Conservation (phyloP, 2,797 vertebrate genomes). For the Emydoidea blandingii region DNA sequence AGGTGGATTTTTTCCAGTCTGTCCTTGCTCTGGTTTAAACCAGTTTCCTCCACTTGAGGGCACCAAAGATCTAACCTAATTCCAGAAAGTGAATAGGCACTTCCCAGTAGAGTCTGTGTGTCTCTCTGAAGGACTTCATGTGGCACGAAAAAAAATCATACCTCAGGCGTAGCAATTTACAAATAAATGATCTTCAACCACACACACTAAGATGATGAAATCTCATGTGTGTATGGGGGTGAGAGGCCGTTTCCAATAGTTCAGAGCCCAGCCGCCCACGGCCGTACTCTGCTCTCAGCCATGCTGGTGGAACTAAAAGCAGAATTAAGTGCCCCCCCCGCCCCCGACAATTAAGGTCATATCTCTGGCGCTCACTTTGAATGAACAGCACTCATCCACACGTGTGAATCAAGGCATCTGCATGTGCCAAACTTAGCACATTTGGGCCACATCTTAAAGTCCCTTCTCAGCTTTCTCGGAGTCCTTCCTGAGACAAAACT, state of each 20-base stretch:
- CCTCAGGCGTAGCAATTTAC: neutral
- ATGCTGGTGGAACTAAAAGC: neutral
- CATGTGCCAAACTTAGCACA: neutral
- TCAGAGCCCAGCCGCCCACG: neutral
- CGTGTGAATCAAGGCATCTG: neutral
- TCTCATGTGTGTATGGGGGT: neutral
- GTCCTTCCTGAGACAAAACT: neutral
- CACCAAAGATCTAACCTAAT: neutral
- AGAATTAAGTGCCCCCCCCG: neutral
- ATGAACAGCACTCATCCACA: neutral
- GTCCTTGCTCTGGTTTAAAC: neutral
- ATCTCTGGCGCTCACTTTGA: neutral
- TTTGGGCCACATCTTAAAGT: neutral
- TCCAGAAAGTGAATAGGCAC: neutral
- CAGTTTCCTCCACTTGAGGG: slow-evolving; percentile 44
- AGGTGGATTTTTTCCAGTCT: neutral
- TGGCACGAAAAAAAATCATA: rapidly evolving
- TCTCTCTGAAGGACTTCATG: neutral
- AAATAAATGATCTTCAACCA: neutral
- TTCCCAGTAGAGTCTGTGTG: neutral
- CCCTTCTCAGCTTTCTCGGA: neutral
- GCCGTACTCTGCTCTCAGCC: neutral
- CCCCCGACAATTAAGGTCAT: neutral
- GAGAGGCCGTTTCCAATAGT: neutral
- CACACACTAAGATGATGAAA: neutral